phyloP scores from a whole-genome alignment of 1,140 invertebrate species.

The Melanaphis sacchari region DNA sequence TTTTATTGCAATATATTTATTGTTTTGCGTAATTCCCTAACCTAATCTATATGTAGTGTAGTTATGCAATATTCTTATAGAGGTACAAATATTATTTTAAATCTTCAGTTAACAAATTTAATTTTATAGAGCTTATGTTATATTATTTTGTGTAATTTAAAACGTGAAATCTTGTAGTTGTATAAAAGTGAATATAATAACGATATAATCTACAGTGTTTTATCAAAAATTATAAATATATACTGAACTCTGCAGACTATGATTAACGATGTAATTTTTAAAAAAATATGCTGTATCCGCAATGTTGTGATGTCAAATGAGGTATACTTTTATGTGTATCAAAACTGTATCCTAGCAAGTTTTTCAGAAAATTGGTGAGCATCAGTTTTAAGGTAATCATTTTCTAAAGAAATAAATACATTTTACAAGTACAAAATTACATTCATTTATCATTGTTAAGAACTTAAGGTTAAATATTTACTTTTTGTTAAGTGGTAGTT shows the following conservation, averaged over 20 bases:
- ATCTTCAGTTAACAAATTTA: neutral
- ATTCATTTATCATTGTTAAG: neutral
- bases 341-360: neutral
- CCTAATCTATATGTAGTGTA: too few species aligned
- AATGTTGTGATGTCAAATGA: neutral
- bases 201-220: neutral
- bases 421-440: neutral
- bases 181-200: neutral
- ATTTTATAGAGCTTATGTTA: neutral
- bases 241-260: neutral
- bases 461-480: neutral
- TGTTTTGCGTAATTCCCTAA: too few species aligned
- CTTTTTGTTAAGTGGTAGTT: neutral
- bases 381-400: neutral
- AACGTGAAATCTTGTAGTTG: neutral
- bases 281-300: neutral
- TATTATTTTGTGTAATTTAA: neutral
- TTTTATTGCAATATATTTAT: too few species aligned
- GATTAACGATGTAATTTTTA: neutral
- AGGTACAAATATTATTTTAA: too few species aligned
- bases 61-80: too few species aligned
- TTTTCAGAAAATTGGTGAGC: neutral
- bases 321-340: neutral
- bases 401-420: neutral
- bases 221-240: neutral